Evolutionary conservation across 2,888 invertebrate species (phyloP).

Genomic region (Volucella inanis): DNA sequence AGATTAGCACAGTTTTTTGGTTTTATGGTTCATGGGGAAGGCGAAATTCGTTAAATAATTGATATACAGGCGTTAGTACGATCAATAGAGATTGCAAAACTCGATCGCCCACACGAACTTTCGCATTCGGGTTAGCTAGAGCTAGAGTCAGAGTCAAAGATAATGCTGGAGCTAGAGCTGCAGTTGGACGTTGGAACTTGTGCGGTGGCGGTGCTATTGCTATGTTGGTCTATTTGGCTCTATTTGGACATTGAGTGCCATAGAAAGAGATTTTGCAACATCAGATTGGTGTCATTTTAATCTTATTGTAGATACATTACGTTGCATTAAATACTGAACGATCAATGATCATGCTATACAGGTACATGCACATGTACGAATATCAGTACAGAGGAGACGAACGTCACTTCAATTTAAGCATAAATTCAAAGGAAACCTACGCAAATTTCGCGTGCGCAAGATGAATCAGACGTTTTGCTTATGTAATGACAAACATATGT

Average conservation of each 20-base stretch:
- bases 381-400: slow-evolving; percentile 15
- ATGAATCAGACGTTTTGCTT: slow-evolving; percentile 55
- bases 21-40: slow-evolving; percentile 28
- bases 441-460: slow-evolving; percentile 53
- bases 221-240: background rate
- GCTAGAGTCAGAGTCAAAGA: too few relatives aligned
- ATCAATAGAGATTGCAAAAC: slow-evolving; percentile 35
- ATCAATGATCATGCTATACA: slow-evolving; percentile 46
- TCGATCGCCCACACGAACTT: slow-evolving; percentile 58
- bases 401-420: slow-evolving; percentile 14
- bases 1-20: slow-evolving; percentile 28
- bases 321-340: slow-evolving; percentile 48
- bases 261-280: slow-evolving; percentile 59
- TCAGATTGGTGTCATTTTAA: slow-evolving; percentile 68
- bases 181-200: too few relatives aligned
- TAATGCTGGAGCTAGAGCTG: too few relatives aligned
- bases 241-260: slow-evolving; percentile 50
- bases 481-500: slow-evolving; percentile 19
- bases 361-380: slow-evolving; percentile 7
- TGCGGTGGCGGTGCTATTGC: background rate
- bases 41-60: slow-evolving; percentile 44
- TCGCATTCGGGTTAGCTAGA: slow-evolving; percentile 18
- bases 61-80: slow-evolving; percentile 14
- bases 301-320: slow-evolving; percentile 50
- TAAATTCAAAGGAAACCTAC: slow-evolving; percentile 57